Evolutionary conservation across 1,140 invertebrate species (phyloP).

Genomic region (Wiebesia pumilae): DNA sequence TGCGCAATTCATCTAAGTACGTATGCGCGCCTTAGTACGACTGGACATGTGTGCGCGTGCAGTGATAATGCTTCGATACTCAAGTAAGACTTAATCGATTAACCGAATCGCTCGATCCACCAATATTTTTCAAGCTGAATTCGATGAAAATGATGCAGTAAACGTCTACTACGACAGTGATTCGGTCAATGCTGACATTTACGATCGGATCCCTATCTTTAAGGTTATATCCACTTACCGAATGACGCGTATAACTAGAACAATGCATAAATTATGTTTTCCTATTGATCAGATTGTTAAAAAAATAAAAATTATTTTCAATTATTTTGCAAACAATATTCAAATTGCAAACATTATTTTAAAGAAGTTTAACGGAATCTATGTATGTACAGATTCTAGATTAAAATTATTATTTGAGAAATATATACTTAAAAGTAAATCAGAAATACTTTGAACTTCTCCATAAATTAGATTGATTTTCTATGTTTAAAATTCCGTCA

Average conservation of each 20-base stretch:
- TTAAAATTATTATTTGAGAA: too few species aligned
- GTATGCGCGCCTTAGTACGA: background rate
- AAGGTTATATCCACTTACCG: background rate
- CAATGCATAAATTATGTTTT: background rate
- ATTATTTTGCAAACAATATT: too few species aligned
- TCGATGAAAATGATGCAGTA: background rate
- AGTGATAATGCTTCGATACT: background rate
- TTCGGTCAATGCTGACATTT: background rate
- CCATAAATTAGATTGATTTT: too few species aligned
- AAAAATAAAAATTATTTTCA: too few species aligned
- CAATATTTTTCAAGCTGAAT: background rate
- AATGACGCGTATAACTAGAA: background rate
- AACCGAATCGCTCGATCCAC: background rate
- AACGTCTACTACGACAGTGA: background rate
- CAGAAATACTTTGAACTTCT: too few species aligned
- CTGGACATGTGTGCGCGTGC: background rate
- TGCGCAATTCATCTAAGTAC: background rate
- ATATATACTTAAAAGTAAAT: too few species aligned
- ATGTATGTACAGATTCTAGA: too few species aligned
- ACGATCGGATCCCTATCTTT: background rate
- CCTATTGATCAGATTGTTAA: background rate
- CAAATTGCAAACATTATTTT: too few species aligned
- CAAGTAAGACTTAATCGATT: background rate
- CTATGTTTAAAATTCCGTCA: too few species aligned
- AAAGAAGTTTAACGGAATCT: too few species aligned